Evolutionary conservation across 1,140 invertebrate species (phyloP).

Genomic region (Dryas iulia): DNA sequence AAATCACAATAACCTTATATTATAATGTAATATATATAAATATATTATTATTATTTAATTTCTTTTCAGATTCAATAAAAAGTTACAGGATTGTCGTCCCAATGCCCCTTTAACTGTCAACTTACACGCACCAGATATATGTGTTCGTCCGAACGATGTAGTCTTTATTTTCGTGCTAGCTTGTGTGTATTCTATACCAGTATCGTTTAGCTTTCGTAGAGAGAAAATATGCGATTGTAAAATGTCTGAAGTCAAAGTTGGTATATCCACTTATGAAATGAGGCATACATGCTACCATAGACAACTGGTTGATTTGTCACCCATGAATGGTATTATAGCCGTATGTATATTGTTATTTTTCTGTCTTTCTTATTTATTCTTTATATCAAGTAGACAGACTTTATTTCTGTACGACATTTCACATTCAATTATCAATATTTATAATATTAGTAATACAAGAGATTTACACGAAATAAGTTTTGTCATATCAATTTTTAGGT

Average conservation of each 20-base stretch:
- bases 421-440: too few relatives aligned
- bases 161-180: slow-evolving; percentile 65
- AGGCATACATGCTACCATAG: slow-evolving; percentile 63
- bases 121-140: slow-evolving; percentile 63
- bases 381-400: too few relatives aligned
- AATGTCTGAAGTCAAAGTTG: slow-evolving; percentile 63
- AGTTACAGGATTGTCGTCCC: slow-evolving; percentile 56
- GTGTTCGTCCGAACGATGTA: slow-evolving; percentile 45
- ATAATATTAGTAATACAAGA: too few relatives aligned
- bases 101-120: slow-evolving; percentile 58
- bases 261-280: slow-evolving; percentile 67
- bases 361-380: too few relatives aligned
- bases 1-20: too few relatives aligned
- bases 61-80: slow-evolving; percentile 62
- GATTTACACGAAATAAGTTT: too few relatives aligned
- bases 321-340: slow-evolving; percentile 56
- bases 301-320: slow-evolving; percentile 52
- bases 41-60: not conserved
- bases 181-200: slow-evolving; percentile 51
- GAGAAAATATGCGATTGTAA: slow-evolving; percentile 74
- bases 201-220: slow-evolving; percentile 59
- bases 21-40: too few relatives aligned
- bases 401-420: too few relatives aligned
- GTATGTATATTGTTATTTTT: slow-evolving; percentile 33
- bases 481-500: too few relatives aligned